Base-by-base conservation (phyloP, 1,140 invertebrate genomes). In the Temnothorax nylanderi region DNA sequence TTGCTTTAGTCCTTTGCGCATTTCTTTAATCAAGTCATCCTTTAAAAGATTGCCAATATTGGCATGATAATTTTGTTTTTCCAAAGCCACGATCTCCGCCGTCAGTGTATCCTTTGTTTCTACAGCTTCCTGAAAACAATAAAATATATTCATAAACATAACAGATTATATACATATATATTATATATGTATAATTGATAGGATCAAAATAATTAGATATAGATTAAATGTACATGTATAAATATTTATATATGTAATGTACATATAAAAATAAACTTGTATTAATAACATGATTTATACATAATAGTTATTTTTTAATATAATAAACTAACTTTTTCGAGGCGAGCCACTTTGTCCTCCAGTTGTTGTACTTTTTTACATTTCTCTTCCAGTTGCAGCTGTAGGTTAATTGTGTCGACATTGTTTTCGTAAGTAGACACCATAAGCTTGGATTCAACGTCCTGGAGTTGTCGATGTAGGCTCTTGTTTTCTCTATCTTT, bases 1-100 rank as follows among this genome's bases (percentile, higher is more conserved):
- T 87, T 93, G 87, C 87, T 95, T 96, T 5, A 95, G 87, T 90
- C 96, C 94, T 88, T 96, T 96, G 26, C 96, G 92, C 92, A 96
- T 91, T 88, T 96, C 94, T 87, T 95, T 96, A 74, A 96, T 96
- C 67, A 96, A 94, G 72, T 96, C 95, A 71, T 96, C 95, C 91
- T 95, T 96, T 87, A 95, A 96, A 51, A 94, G 93, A 13, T 94
- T 94, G 87, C 96, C 95, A 86, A 95, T 94, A 58, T 95, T 94
- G 10, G 94, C 93, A 75, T 95, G 92, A 67, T 92, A 82, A 75
- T 94, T 94, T 80, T 95, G 92, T 60, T 96, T 95, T 91, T 96
- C 95, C 34, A 96, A 90, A 47, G 89, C 47, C 58, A 91, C 87
- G 8, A 95, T 90, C 87, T 96, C 96, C 58, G 93, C 92, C 3